A percentile compares a stretch with the other conserved stretches of the same genome.
Conservation (phyloP, 2,888 invertebrate species). For the Apotomis betuletana region DNA sequence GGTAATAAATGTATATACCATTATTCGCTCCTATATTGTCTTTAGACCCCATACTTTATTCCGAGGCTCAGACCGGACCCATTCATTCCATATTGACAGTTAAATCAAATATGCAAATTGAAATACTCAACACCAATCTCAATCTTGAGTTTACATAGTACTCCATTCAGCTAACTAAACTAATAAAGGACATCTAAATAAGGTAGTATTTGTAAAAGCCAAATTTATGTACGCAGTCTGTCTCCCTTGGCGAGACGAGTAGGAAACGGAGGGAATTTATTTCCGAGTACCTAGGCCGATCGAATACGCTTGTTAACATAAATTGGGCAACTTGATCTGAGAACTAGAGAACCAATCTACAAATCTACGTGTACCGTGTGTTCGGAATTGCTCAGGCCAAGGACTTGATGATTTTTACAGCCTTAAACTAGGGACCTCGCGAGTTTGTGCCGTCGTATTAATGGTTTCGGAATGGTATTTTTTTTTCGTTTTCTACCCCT, state of each 20-base stretch:
- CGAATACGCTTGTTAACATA: conserved; percentile 32
- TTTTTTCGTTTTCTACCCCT: too few relatives aligned
- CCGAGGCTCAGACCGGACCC: conserved; percentile 13
- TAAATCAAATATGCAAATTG: conserved; percentile 35
- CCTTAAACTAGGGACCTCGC: too few relatives aligned
- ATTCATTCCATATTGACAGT: conserved; percentile 2
- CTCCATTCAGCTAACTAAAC: conserved; percentile 23
- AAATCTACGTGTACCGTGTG: not conserved
- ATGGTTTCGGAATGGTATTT: too few relatives aligned
- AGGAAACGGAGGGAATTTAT: conserved; percentile 25
- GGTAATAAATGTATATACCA: not conserved
- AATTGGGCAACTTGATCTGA: conserved; percentile 17
- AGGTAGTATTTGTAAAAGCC: conserved; percentile 30
- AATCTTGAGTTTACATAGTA: conserved; percentile 23
- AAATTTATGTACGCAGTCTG: conserved; percentile 21
- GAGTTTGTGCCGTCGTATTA: too few relatives aligned
- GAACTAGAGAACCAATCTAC: not conserved
- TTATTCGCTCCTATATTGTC: conserved; percentile 3
- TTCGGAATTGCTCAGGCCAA: too few relatives aligned
- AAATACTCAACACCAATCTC: conserved; percentile 21
- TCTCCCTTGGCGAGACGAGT: conserved; percentile 16
- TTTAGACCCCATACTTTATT: conserved; percentile 32
- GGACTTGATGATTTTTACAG: too few relatives aligned
- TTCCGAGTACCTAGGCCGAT: conserved; percentile 28
- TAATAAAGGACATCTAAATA: conserved; percentile 27